These are phyloP conservation scores for Subacronicta megacephala DNA, from an alignment of 2,888 invertebrate genomes.

Conservation along the genomic window DNA sequence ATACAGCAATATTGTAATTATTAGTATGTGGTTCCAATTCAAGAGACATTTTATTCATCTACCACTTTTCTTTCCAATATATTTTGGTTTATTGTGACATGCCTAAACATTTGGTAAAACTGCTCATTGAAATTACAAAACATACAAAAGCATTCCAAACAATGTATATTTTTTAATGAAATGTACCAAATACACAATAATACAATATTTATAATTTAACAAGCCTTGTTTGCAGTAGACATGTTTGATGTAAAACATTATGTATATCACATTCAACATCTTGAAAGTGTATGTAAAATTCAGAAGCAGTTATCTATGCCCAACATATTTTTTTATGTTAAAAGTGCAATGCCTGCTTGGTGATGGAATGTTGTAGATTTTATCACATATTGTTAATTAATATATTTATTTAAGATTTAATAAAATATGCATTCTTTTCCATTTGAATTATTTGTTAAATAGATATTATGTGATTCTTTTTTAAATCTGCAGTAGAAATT, in stretches of 20 bases:
- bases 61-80: constrained; percentile 7
- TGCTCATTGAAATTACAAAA: constrained; percentile 21
- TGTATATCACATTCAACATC: constrained; percentile 10
- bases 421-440: constrained; percentile 81
- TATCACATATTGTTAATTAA: constrained; percentile 74
- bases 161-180: constrained; percentile 47
- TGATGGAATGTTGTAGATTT: constrained; percentile 83
- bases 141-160: constrained; percentile 57
- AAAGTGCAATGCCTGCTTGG: constrained; percentile 62
- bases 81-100: constrained; percentile 2
- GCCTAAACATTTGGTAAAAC: constrained; percentile 23
- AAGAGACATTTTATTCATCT: constrained; percentile 4
- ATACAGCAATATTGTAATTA: constrained; percentile 17
- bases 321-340: constrained; percentile 42
- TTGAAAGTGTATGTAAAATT: constrained; percentile 27
- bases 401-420: constrained; percentile 84
- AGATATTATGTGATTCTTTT: background rate
- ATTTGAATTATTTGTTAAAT: constrained; percentile 21
- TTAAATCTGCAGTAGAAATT: background rate
- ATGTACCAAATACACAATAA: constrained; percentile 46
- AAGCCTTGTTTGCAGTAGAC: constrained; percentile 23
- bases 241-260: constrained; percentile 20
- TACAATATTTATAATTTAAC: constrained; percentile 18
- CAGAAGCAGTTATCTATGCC: constrained; percentile 35
- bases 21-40: constrained; percentile 1